Percentiles rank a stretch among this genome's conserved stretches.
phyloP scores from a whole-genome alignment of 2,113 vertebrate species.

The Seriola dumerili region DNA sequence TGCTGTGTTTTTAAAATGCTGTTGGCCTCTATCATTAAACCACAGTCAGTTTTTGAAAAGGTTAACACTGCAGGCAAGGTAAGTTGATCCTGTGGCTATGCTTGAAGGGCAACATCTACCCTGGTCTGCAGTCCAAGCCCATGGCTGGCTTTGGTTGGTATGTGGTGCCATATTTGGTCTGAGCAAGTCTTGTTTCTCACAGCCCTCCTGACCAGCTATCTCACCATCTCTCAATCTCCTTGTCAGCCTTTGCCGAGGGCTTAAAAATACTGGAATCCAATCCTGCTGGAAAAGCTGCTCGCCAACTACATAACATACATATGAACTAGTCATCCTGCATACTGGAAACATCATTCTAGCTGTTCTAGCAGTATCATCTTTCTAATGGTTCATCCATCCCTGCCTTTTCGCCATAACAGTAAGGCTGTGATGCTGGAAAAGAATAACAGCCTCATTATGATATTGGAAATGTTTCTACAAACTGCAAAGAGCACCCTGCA shows the following conservation, averaged over 20 bases:
- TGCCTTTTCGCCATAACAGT: not conserved
- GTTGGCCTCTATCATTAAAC: slow-evolving; percentile 52
- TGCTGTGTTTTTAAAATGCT: slow-evolving; percentile 37
- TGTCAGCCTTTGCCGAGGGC: slow-evolving; percentile 11
- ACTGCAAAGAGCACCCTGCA: not conserved
- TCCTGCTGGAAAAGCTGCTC: not conserved
- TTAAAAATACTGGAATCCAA: slow-evolving; percentile 22
- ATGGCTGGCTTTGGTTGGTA: slow-evolving; percentile 58
- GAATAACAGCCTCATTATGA: not conserved
- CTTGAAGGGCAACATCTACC: slow-evolving; percentile 62
- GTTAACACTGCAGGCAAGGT: slow-evolving; percentile 69
- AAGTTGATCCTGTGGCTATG: slow-evolving; percentile 64
- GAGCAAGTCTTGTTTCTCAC: slow-evolving; percentile 54
- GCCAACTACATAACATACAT: not conserved
- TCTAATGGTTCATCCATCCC: slow-evolving; percentile 7
- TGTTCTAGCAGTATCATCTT: slow-evolving; percentile 3
- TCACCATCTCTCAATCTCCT: slow-evolving; percentile 35
- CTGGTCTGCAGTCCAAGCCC: slow-evolving; percentile 33
- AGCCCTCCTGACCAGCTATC: slow-evolving; percentile 27
- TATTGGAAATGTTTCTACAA: slow-evolving; percentile 10
- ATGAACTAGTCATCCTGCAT: slow-evolving; percentile 4
- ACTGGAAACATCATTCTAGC: slow-evolving; percentile 1
- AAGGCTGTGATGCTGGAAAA: not conserved
- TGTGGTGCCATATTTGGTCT: slow-evolving; percentile 62
- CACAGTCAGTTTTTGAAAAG: slow-evolving; percentile 57